phyloP scores from a whole-genome alignment of 2,113 vertebrate genomes.

The Paedocypris sp. region DNA sequence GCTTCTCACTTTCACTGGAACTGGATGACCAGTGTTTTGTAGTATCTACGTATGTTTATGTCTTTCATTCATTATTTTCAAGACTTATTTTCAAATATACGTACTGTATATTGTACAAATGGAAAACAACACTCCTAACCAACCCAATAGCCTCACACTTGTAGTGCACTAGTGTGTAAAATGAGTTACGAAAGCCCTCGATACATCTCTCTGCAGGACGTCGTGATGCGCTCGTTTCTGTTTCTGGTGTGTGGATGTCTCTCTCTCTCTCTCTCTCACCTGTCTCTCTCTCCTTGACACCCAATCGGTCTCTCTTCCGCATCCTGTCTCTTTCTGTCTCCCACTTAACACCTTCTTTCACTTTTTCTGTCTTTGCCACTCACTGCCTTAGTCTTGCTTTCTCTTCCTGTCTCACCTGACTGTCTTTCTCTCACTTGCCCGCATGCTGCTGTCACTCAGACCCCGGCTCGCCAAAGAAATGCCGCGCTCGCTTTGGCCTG shows the following conservation, averaged over 20 bases:
- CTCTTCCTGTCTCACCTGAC: conserved; percentile 43
- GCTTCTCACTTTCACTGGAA: no score
- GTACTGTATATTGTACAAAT: no score
- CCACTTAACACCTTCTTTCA: conserved; percentile 33
- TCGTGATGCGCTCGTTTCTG: no score
- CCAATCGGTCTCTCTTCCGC: conserved; percentile 47
- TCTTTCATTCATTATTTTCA: no score
- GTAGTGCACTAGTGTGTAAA: no score
- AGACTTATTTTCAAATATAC: no score
- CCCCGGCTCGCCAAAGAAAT: conserved; percentile 99
- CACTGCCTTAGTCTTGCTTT: no score
- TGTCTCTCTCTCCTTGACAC: conserved; percentile 40
- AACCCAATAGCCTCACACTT: no score
- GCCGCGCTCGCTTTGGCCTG: conserved; percentile 98
- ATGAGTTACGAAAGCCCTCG: no score
- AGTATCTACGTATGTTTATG: no score
- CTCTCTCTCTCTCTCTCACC: conserved; percentile 38
- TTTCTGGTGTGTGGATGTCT: conserved; percentile 34
- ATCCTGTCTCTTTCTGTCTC: conserved; percentile 62
- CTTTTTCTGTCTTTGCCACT: conserved; percentile 70
- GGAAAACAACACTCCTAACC: no score
- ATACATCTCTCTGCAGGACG: conserved; percentile 4
- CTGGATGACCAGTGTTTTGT: no score
- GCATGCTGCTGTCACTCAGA: conserved; percentile 85
- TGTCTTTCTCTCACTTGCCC: conserved; percentile 42